Conservation (phyloP, 2,113 vertebrate genomes). For the Ctenomys sociabilis region DNA sequence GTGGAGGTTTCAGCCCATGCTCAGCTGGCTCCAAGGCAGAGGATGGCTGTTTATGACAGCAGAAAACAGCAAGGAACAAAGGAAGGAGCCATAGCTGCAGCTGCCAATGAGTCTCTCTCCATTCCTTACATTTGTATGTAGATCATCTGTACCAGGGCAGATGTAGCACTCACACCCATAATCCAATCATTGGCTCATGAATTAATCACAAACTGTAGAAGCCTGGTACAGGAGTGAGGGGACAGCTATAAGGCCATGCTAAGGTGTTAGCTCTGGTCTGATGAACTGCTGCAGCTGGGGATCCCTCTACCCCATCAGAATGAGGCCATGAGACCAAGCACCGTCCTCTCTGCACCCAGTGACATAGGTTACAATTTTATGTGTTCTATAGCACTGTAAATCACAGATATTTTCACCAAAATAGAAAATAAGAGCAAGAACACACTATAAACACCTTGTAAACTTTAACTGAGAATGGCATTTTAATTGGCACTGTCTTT, state of each 20-base stretch:
- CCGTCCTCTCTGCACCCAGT: neutral
- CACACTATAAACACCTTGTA: neutral
- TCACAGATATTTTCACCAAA: neutral
- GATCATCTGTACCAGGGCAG: too few relatives aligned
- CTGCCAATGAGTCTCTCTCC: too few relatives aligned
- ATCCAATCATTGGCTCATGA: too few relatives aligned
- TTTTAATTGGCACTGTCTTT: neutral
- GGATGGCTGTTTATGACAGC: too few relatives aligned
- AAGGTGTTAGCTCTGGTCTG: neutral
- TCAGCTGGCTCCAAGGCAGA: too few relatives aligned
- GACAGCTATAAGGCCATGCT: neutral
- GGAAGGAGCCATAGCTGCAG: too few relatives aligned
- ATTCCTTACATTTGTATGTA: too few relatives aligned
- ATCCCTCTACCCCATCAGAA: neutral
- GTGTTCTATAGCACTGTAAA: neutral
- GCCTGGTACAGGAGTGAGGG: neutral
- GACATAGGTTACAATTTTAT: neutral
- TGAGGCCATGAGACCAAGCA: neutral
- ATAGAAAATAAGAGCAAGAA: neutral
- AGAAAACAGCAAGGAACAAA: too few relatives aligned
- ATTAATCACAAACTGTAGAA: too few relatives aligned
- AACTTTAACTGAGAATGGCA: neutral
- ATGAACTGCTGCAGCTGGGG: neutral
- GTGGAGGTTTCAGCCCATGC: too few relatives aligned
- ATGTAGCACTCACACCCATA: too few relatives aligned